phyloP scores from a whole-genome alignment of 2,113 vertebrate genomes.

The Turnix velox region DNA sequence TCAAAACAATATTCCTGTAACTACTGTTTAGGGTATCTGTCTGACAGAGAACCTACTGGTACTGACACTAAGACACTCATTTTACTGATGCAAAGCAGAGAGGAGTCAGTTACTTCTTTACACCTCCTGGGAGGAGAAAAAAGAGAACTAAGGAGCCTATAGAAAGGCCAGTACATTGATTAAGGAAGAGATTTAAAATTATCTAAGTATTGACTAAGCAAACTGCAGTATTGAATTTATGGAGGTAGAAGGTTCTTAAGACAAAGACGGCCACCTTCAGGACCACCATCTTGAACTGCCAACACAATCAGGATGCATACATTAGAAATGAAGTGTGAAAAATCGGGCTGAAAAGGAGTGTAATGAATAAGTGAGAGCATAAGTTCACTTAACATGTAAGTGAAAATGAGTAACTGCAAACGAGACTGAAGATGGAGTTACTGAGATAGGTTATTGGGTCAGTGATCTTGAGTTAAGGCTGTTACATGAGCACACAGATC shows the following conservation, averaged over 20 bases:
- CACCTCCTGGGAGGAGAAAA: neutral
- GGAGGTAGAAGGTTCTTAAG: neutral
- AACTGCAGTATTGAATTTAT: neutral
- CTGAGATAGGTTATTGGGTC: neutral
- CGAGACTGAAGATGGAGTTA: neutral
- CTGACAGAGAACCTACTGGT: neutral
- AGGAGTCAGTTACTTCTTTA: neutral
- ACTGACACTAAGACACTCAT: neutral
- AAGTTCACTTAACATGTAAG: neutral
- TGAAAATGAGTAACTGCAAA: neutral
- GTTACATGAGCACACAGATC: neutral
- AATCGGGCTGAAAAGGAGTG: neutral
- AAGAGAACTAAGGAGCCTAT: neutral
- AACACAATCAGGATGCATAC: neutral
- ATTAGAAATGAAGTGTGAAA: neutral
- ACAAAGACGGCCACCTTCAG: neutral
- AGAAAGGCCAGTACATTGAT: neutral
- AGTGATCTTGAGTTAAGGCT: neutral
- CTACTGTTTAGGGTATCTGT: neutral
- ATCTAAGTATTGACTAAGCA: neutral
- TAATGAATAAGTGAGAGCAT: neutral
- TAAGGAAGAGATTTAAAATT: neutral
- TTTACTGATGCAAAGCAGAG: neutral
- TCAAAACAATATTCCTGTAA: neutral
- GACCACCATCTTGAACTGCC: neutral